Conservation (phyloP, 2,797 vertebrate genomes). For the Sylvilagus floridanus region DNA sequence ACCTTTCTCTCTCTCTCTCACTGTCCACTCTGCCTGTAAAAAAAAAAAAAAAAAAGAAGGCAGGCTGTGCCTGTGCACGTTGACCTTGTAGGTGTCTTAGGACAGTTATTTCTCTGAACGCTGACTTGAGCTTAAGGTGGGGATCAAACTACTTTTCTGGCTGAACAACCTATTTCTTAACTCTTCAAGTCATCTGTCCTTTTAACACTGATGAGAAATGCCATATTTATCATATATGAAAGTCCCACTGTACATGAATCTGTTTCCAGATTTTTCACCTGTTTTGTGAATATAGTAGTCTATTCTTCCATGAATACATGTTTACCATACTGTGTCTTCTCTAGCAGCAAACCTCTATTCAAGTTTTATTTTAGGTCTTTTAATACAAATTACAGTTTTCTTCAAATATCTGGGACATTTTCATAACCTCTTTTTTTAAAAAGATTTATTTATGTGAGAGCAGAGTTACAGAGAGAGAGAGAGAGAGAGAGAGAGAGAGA, state of each 20-base stretch:
- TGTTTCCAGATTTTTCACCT: conserved; percentile 3
- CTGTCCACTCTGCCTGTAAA: too few species aligned
- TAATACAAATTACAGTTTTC: not conserved
- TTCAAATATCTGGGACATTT: not conserved
- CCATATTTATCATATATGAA: not conserved
- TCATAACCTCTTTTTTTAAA: not conserved
- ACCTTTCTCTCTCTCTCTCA: too few species aligned
- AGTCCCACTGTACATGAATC: not conserved
- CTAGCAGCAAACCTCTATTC: not conserved
- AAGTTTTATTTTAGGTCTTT: conserved; percentile 51
- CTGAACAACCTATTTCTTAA: not conserved
- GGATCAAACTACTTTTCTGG: not conserved
- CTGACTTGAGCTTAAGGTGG: not conserved
- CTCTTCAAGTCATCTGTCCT: not conserved
- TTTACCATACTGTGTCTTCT: not conserved
- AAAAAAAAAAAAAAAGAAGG: too few species aligned
- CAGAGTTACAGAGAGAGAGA: too few species aligned
- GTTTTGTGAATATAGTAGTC: not conserved
- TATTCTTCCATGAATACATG: not conserved
- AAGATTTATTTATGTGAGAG: too few species aligned
- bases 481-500: too few species aligned
- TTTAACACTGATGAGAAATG: not conserved
- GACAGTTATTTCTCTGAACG: not conserved
- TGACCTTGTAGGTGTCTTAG: not conserved
- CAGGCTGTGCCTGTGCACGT: not conserved